Conservation (phyloP, 2,888 invertebrate species). For the Margaritifera margaritifera region DNA sequence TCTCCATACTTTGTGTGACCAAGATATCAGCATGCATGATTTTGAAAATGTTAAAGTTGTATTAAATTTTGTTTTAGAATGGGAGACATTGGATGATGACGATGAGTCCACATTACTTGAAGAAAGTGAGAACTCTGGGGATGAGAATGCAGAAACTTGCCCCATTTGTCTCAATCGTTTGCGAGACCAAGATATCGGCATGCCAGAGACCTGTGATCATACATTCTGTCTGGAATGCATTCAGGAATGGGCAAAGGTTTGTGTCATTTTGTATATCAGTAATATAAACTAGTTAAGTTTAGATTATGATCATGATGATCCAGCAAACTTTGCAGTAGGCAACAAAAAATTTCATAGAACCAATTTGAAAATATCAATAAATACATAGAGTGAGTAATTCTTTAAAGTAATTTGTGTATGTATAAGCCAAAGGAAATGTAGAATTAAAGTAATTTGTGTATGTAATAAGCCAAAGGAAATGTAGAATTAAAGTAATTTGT, state of each 20-base stretch:
- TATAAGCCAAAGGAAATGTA: too few relatives aligned
- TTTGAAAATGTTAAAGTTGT: too few relatives aligned
- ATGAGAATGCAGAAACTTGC: slow-evolving; percentile 75
- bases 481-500: too few relatives aligned
- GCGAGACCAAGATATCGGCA: slow-evolving; percentile 85
- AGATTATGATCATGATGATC: too few relatives aligned
- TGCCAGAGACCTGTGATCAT: slow-evolving; percentile 90
- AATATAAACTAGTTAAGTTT: too few relatives aligned
- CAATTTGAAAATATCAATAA: too few relatives aligned
- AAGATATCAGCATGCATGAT: slow-evolving; percentile 81
- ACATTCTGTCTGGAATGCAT: slow-evolving; percentile 92
- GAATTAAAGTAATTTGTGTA: too few relatives aligned
- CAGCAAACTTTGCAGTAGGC: too few relatives aligned
- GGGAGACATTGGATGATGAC: slow-evolving; percentile 38
- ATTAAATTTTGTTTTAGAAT: slow-evolving; percentile 3
- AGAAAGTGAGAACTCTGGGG: slow-evolving; percentile 49
- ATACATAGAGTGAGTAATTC: not conserved
- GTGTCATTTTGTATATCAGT: slow-evolving; percentile 8
- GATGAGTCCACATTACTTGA: slow-evolving; percentile 27
- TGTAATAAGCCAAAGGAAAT: too few relatives aligned
- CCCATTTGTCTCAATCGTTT: slow-evolving; percentile 90
- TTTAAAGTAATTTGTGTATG: not conserved
- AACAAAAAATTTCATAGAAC: too few relatives aligned
- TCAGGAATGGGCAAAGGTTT: slow-evolving; percentile 90
- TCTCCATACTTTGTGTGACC: slow-evolving; percentile 82